phyloP scores from a whole-genome alignment of 2,113 vertebrate genomes.

The Dicerorhinus sumatrensis region DNA sequence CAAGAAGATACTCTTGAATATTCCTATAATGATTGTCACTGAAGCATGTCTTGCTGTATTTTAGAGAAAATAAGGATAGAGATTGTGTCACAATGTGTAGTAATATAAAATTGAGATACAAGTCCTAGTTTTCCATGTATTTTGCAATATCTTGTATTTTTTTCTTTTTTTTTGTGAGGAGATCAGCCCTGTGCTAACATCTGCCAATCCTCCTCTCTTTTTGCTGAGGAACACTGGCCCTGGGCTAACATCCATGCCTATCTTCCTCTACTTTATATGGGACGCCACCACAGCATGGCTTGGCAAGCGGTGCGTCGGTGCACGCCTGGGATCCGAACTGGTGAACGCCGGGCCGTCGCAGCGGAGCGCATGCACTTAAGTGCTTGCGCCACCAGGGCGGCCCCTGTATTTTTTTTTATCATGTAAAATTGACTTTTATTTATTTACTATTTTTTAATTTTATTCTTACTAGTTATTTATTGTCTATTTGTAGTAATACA shows the following conservation, averaged over 20 bases:
- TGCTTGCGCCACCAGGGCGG: no score
- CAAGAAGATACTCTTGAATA: neutral
- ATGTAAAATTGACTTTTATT: neutral
- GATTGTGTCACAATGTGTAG: conserved; percentile 20
- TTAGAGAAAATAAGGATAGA: conserved; percentile 43
- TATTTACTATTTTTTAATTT: neutral
- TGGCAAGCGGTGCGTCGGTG: no score
- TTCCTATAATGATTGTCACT: conserved; percentile 56
- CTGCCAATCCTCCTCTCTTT: no score
- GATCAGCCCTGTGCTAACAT: no score
- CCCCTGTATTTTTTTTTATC: neutral
- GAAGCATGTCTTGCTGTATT: conserved; percentile 41
- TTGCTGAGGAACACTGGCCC: no score
- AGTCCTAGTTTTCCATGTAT: conserved; percentile 48
- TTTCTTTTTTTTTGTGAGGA: no score
- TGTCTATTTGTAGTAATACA: neutral
- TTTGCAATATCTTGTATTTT: neutral
- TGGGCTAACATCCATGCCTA: no score
- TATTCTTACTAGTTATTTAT: neutral
- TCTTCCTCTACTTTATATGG: no score
- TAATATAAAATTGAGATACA: conserved; percentile 46
- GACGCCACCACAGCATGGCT: no score
- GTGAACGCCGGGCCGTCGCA: no score
- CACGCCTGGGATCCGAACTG: no score
- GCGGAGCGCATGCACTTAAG: no score